Conservation (phyloP, 2,113 vertebrate genomes). For the Falco punctatus region DNA sequence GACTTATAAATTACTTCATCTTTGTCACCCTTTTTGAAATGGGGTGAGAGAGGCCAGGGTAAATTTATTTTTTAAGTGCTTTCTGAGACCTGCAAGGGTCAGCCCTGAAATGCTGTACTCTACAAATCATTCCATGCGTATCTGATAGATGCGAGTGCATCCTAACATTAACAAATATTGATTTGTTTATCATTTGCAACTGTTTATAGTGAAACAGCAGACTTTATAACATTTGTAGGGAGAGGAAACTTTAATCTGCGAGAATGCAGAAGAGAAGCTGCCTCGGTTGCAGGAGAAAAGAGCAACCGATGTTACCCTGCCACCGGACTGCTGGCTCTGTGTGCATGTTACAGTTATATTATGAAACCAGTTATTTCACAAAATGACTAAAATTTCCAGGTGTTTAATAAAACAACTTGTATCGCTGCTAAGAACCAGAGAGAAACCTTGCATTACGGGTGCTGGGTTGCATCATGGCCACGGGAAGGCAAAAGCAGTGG, state of each 20-base stretch:
- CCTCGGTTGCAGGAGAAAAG: not conserved
- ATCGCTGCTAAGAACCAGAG: not conserved
- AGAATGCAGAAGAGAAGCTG: not conserved
- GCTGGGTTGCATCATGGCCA: not conserved
- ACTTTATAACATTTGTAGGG: not conserved
- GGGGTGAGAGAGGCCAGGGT: constrained; percentile 86
- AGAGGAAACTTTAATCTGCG: constrained; percentile 35
- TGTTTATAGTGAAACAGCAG: constrained; percentile 62
- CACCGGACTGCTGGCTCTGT: not conserved
- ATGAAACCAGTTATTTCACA: constrained; percentile 49
- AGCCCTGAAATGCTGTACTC: constrained; percentile 83
- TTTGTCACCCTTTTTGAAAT: constrained; percentile 87
- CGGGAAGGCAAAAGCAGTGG: not conserved
- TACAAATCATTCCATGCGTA: constrained; percentile 83
- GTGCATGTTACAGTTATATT: not conserved
- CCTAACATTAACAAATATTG: constrained; percentile 82
- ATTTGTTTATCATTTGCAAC: constrained; percentile 83
- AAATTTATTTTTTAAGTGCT: constrained; percentile 92
- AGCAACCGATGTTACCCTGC: not conserved
- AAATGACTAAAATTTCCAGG: constrained; percentile 40
- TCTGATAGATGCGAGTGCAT: constrained; percentile 78
- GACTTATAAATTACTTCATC: constrained; percentile 90
- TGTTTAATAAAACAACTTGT: not conserved
- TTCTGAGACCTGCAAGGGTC: constrained; percentile 84
- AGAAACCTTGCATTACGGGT: not conserved